Percentiles rank a stretch among this genome's conserved stretches.
phyloP scores from a whole-genome alignment of 2,113 vertebrate genomes.

The Lagopus muta region DNA sequence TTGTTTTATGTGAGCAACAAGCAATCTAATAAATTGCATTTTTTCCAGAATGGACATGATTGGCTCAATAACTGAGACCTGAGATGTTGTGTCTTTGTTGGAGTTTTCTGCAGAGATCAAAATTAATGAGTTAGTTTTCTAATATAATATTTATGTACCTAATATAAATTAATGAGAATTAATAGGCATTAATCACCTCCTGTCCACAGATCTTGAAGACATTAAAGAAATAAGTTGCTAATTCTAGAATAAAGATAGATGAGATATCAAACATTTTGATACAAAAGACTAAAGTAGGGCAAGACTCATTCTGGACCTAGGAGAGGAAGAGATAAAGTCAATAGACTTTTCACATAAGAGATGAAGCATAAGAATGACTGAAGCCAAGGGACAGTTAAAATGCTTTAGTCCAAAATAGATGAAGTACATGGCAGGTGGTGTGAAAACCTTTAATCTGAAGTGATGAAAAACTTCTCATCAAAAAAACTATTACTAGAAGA shows the following conservation, averaged over 20 bases:
- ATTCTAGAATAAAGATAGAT: background rate
- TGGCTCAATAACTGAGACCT: background rate
- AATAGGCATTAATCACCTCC: background rate
- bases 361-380: background rate
- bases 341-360: background rate
- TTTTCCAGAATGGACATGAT: background rate
- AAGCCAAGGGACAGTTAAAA: background rate
- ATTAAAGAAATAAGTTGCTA: background rate
- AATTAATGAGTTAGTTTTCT: background rate
- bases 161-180: background rate
- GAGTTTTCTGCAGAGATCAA: background rate
- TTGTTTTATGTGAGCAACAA: background rate
- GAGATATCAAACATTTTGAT: background rate
- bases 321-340: background rate
- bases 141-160: background rate
- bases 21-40: background rate
- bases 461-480: background rate
- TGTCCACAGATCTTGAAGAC: background rate
- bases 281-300: background rate
- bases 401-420: background rate
- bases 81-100: background rate
- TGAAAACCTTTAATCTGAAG: background rate
- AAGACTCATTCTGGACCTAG: background rate
- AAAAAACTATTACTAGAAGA: background rate
- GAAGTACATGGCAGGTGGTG: fast-evolving